Percentiles rank a stretch among this genome's conserved stretches.
Conservation (phyloP, 2,797 vertebrate genomes). For the Nyctibius grandis region DNA sequence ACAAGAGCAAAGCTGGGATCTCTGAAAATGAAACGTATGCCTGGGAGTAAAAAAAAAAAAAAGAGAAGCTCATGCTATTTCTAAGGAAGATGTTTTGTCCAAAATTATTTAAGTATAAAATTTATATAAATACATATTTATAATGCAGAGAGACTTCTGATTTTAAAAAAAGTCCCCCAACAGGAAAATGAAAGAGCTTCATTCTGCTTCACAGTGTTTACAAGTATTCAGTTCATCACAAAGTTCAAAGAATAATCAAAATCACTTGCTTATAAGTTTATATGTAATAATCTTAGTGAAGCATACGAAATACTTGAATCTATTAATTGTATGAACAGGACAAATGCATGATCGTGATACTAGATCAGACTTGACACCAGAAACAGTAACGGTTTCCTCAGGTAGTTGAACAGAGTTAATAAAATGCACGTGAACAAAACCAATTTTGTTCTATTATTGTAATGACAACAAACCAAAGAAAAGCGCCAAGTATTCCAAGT, state of each 20-base stretch:
- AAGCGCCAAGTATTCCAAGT: conserved; percentile 25
- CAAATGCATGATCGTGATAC: background rate
- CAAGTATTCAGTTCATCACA: background rate
- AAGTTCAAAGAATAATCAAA: conserved; percentile 54
- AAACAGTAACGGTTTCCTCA: conserved; percentile 30
- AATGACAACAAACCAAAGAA: background rate
- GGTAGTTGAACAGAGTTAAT: conserved; percentile 35
- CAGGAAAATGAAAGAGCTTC: conserved; percentile 57
- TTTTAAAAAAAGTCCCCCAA: background rate
- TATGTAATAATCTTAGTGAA: background rate
- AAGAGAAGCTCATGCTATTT: background rate
- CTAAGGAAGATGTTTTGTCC: conserved; percentile 42
- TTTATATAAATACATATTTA: background rate
- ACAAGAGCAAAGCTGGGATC: conserved; percentile 51
- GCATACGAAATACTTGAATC: background rate
- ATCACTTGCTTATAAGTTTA: conserved; percentile 8
- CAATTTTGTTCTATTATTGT: background rate
- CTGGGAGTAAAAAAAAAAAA: background rate
- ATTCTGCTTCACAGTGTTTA: conserved; percentile 64
- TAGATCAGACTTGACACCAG: background rate
- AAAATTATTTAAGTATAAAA: conserved; percentile 30
- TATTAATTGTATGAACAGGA: background rate
- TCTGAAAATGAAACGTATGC: conserved; percentile 42
- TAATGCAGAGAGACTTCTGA: conserved; percentile 25
- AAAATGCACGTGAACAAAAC: background rate